Conservation (phyloP, 2,797 vertebrate genomes). For the Sphaeramia orbicularis region DNA sequence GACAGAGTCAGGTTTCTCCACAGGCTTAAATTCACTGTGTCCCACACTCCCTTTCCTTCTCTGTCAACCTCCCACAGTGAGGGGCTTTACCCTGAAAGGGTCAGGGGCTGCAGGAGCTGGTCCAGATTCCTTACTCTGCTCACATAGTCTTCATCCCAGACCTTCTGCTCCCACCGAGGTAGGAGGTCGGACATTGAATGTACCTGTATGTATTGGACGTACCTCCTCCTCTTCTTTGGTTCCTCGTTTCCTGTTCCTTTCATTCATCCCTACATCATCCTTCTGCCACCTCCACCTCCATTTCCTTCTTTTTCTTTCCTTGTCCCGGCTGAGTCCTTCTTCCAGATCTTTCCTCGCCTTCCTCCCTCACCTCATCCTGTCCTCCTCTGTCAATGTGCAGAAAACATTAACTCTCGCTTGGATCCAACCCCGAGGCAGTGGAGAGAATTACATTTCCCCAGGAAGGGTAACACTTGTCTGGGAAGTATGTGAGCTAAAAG, state of each 20-base stretch:
- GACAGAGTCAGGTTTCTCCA: conserved; percentile 16
- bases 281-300: conserved; percentile 14
- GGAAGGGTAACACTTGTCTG: conserved; percentile 48
- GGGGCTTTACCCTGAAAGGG: conserved; percentile 49
- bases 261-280: conserved; percentile 13
- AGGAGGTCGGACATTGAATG: conserved; percentile 33
- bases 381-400: conserved; percentile 60
- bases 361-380: conserved; percentile 42
- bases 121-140: conserved; percentile 23
- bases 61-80: conserved; percentile 44
- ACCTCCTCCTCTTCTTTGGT: conserved; percentile 32
- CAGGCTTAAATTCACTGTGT: conserved; percentile 33
- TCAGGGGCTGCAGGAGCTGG: conserved; percentile 34
- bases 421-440: conserved; percentile 12
- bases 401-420: conserved; percentile 65
- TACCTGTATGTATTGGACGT: conserved; percentile 7
- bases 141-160: conserved; percentile 31
- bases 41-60: conserved; percentile 27
- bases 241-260: conserved; percentile 38
- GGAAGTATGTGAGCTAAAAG: conserved; percentile 42
- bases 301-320: conserved; percentile 27
- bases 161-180: conserved; percentile 24
- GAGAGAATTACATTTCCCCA: conserved; percentile 48
- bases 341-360: conserved; percentile 25
- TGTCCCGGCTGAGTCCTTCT: conserved; percentile 12